These are phyloP conservation scores for Tretioscincus oriximinensis DNA, from an alignment of 2,113 vertebrate species.

Conservation along the genomic window DNA sequence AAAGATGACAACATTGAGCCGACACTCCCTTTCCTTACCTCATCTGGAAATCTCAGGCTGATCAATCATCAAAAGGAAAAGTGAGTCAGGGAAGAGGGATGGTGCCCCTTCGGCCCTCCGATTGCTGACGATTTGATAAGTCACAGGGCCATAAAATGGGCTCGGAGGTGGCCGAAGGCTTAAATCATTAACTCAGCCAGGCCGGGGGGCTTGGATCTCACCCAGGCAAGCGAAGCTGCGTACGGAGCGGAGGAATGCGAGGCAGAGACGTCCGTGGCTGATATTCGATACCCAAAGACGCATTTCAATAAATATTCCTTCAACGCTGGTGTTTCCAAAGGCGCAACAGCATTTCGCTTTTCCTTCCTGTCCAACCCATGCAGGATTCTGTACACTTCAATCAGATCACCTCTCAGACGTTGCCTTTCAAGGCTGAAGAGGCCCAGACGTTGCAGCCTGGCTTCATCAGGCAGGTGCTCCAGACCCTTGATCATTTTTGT, in stretches of 20 bases:
- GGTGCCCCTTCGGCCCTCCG: not conserved
- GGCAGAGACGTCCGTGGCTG: no score
- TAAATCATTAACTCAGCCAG: not conserved
- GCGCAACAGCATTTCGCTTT: no score
- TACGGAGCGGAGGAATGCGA: rapidly evolving
- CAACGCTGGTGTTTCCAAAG: constrained; percentile 9
- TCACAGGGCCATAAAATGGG: not conserved
- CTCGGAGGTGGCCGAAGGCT: not conserved
- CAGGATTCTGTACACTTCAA: no score
- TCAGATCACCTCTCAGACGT: no score
- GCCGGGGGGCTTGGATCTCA: not conserved
- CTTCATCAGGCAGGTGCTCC: no score
- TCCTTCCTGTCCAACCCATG: no score
- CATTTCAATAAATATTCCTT: constrained; percentile 7
- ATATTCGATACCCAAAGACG: constrained; percentile 5
- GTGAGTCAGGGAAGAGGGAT: not conserved
- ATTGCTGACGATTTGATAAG: not conserved
- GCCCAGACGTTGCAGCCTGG: no score
- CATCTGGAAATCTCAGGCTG: not conserved
- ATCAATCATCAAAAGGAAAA: not conserved
- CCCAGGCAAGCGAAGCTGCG: not conserved
- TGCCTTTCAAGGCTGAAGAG: no score
- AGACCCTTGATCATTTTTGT: no score
- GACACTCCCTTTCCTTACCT: not conserved
- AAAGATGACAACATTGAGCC: not conserved